Evolutionary conservation across 1,140 invertebrate species (phyloP).

Genomic region (Philopotamus ludificatus): DNA sequence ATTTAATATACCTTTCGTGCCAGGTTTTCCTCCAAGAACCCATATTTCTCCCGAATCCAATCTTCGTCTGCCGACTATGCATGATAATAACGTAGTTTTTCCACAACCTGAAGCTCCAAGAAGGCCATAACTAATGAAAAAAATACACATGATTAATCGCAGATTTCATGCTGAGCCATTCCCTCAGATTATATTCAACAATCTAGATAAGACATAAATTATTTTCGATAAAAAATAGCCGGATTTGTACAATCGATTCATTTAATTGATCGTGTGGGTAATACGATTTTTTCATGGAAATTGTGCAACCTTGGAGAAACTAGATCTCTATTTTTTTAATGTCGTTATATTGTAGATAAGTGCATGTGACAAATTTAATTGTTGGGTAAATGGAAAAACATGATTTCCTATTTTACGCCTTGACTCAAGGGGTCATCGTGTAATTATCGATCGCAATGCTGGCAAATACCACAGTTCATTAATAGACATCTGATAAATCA

Average conservation of each 20-base stretch:
- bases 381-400: too few species aligned
- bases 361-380: too few species aligned
- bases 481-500: neutral
- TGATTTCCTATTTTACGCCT: conserved; percentile 15
- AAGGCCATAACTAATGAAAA: conserved; percentile 68
- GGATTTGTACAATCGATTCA: too few species aligned
- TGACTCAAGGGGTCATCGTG: conserved; percentile 13
- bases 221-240: too few species aligned
- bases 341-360: too few species aligned
- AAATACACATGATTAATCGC: neutral
- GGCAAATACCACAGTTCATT: neutral
- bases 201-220: too few species aligned
- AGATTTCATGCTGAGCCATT: too few species aligned
- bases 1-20: conserved; percentile 69
- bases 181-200: too few species aligned
- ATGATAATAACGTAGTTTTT: conserved; percentile 81
- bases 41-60: conserved; percentile 78
- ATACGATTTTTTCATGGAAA: too few species aligned
- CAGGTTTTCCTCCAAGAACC: conserved; percentile 79
- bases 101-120: conserved; percentile 82
- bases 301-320: too few species aligned
- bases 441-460: conserved; percentile 1
- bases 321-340: too few species aligned
- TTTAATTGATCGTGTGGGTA: too few species aligned
- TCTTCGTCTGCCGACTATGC: conserved; percentile 76